phyloP scores from a whole-genome alignment of 2,113 vertebrate species.

The Etheostoma cragini region DNA sequence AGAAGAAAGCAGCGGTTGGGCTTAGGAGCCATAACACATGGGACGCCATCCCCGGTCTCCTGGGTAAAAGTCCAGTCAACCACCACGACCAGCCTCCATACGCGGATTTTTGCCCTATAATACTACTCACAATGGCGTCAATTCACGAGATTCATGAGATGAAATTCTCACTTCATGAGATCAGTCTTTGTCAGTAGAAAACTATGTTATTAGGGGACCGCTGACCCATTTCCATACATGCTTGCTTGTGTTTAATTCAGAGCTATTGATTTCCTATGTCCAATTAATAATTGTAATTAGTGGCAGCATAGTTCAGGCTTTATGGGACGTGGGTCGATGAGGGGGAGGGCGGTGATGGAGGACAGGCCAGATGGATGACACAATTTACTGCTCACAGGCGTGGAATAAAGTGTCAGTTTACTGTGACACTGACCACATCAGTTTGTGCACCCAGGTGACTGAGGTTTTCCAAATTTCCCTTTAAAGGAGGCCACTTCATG shows the following conservation, averaged over 20 bases:
- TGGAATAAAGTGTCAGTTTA: constrained; percentile 36
- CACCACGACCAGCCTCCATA: too few relatives aligned
- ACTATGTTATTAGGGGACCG: constrained; percentile 62
- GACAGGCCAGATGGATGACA: constrained; percentile 86
- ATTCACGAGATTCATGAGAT: too few relatives aligned
- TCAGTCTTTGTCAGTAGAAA: background rate
- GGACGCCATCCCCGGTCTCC: too few relatives aligned
- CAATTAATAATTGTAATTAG: constrained; percentile 99
- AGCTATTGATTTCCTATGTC: constrained; percentile 95
- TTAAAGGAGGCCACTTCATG: constrained; percentile 40
- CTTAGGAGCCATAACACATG: too few relatives aligned
- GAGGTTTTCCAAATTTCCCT: constrained; percentile 24
- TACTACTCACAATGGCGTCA: too few relatives aligned
- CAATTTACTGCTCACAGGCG: constrained; percentile 52
- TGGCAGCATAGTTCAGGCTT: constrained; percentile 89
- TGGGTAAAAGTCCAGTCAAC: too few relatives aligned
- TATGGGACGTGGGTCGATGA: constrained; percentile 87
- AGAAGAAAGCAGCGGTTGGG: too few relatives aligned
- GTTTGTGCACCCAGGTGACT: background rate
- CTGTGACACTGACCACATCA: background rate
- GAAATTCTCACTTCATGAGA: too few relatives aligned
- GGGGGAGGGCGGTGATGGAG: constrained; percentile 49
- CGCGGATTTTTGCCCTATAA: too few relatives aligned
- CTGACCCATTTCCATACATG: constrained; percentile 83
- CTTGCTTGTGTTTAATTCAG: constrained; percentile 87